These are phyloP conservation scores for Drosophila cognata DNA, from an alignment of 2,888 invertebrate genomes.

Conservation along the genomic window DNA sequence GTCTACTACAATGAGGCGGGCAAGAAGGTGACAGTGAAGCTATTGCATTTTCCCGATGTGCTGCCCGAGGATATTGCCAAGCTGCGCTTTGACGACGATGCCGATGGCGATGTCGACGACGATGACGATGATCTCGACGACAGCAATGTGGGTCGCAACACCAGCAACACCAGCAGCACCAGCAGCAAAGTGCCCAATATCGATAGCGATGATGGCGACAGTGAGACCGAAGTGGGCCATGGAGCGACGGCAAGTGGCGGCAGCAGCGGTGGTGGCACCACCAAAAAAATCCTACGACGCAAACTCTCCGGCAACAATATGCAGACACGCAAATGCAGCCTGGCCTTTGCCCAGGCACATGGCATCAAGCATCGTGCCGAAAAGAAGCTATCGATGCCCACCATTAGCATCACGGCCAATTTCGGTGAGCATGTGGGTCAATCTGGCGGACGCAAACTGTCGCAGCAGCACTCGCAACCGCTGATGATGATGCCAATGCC, in stretches of 20 bases:
- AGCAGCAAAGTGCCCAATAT: slow-evolving; percentile 26
- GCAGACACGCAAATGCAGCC: slow-evolving; percentile 83
- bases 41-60: slow-evolving; percentile 84
- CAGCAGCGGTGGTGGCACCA: slow-evolving; percentile 26
- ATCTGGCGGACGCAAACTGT: slow-evolving; percentile 57
- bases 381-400: slow-evolving; percentile 77
- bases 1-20: slow-evolving; percentile 85
- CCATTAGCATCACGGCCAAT: slow-evolving; percentile 74
- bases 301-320: slow-evolving; percentile 82
- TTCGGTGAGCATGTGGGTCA: slow-evolving; percentile 56
- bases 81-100: slow-evolving; percentile 81
- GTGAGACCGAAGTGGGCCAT: slow-evolving; percentile 15
- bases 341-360: slow-evolving; percentile 84
- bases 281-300: slow-evolving; percentile 81
- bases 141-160: slow-evolving; percentile 27
- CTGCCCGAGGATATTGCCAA: slow-evolving; percentile 84
- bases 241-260: not conserved
- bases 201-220: slow-evolving; percentile 48
- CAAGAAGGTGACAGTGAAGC: slow-evolving; percentile 84
- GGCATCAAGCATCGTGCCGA: slow-evolving; percentile 77
- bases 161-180: not conserved
- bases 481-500: slow-evolving; percentile 38
- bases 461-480: slow-evolving; percentile 58
- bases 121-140: slow-evolving; percentile 5
- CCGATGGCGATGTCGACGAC: slow-evolving; percentile 6